A percentile compares a stretch with the other conserved stretches of the same genome.
Evolutionary conservation across 2,797 vertebrate genomes (phyloP).

Genomic region (Enteromius thamalakanensis): DNA sequence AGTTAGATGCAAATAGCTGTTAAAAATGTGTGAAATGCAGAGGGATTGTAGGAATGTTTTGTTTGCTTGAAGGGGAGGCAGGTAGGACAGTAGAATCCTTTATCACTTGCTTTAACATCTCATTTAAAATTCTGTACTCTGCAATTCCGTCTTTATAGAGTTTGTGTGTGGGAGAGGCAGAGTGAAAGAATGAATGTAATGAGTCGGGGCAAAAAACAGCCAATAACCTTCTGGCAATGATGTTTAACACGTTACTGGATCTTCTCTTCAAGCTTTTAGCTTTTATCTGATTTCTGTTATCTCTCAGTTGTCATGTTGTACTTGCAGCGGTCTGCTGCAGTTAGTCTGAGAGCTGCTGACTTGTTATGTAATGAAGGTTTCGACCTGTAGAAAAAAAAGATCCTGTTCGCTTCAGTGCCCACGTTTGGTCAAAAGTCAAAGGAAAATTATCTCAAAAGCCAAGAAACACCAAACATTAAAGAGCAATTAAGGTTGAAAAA

Average conservation of each 20-base stretch:
- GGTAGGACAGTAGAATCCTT: not conserved
- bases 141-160: not conserved
- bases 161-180: not conserved
- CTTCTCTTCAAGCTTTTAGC: not conserved
- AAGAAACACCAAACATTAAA: not conserved
- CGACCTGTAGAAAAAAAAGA: conserved; percentile 3
- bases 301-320: not conserved
- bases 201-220: not conserved
- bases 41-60: conserved; percentile 30
- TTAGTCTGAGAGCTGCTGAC: conserved; percentile 26
- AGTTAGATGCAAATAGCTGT: not conserved
- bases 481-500: not conserved
- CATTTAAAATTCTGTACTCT: conserved; percentile 24
- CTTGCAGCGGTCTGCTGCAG: not conserved
- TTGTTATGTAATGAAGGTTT: conserved; percentile 17
- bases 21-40: conserved; percentile 39
- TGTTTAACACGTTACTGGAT: not conserved
- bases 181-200: not conserved
- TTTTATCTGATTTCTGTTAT: conserved; percentile 3
- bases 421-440: conserved; percentile 8
- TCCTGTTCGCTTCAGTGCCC: not conserved
- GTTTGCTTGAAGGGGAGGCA: conserved; percentile 28
- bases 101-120: conserved; percentile 6
- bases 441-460: not conserved
- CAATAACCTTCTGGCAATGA: not conserved